These are phyloP conservation scores for Pseudotriccus pelzelni DNA, from an alignment of 2,797 vertebrate genomes.

Conservation along the genomic window DNA sequence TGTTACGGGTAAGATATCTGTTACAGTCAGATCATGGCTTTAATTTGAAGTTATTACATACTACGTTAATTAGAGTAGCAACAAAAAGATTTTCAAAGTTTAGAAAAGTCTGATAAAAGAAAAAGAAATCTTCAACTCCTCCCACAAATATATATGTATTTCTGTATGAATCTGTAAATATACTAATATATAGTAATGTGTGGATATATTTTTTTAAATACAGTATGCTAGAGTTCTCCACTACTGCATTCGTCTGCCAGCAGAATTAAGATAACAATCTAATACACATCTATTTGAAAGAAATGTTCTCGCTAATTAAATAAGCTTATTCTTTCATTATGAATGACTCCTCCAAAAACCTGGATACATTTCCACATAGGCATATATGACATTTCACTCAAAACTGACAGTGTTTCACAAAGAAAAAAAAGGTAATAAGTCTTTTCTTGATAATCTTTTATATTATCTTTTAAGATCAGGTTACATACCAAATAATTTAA, in stretches of 20 bases:
- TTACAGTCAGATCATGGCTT: background rate
- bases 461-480: background rate
- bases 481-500: background rate
- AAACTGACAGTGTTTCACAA: background rate
- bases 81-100: background rate
- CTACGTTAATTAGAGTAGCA: background rate
- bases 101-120: background rate
- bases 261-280: background rate
- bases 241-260: background rate
- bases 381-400: background rate
- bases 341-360: background rate
- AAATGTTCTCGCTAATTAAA: background rate
- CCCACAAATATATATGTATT: background rate
- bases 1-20: background rate
- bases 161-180: background rate
- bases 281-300: background rate
- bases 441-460: background rate
- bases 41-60: background rate
- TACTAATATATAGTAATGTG: background rate
- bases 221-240: background rate
- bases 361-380: background rate
- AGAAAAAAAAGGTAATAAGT: background rate
- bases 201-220: background rate
- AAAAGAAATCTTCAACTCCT: background rate
- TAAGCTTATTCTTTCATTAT: background rate